phyloP scores from a whole-genome alignment of 2,888 invertebrate species.

The Tubiluchus corallicola region DNA sequence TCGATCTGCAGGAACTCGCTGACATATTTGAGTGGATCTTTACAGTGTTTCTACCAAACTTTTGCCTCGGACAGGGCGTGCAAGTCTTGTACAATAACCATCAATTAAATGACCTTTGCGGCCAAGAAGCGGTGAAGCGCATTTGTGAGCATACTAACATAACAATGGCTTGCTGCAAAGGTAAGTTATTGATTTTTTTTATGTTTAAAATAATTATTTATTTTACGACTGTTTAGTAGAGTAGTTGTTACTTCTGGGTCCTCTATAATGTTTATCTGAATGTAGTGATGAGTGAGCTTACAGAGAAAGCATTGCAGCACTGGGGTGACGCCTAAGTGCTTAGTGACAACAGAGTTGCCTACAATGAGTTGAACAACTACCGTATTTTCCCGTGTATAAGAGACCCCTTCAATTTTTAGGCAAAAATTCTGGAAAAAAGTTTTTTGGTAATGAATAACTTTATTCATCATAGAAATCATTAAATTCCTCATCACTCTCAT shows the following conservation, averaged over 20 bases:
- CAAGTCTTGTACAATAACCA: constrained; percentile 31
- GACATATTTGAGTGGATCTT: constrained; percentile 43
- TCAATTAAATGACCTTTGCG: constrained; percentile 26
- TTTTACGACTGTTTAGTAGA: neutral
- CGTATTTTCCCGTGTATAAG: no score
- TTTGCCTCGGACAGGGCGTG: constrained; percentile 36
- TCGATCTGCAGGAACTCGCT: constrained; percentile 40
- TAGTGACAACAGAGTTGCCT: no score
- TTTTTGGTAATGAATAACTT: no score
- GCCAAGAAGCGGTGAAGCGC: neutral
- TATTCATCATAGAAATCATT: no score
- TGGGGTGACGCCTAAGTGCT: no score
- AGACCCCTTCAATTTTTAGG: no score
- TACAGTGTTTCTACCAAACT: constrained; percentile 47
- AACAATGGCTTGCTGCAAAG: constrained; percentile 18
- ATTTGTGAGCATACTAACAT: constrained; percentile 6
- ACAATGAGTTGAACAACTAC: no score
- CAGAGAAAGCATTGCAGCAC: no score
- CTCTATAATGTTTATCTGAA: no score
- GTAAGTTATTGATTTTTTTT: constrained; percentile 14
- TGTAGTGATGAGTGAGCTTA: no score
- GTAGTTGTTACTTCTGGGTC: neutral
- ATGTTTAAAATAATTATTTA: constrained; percentile 4
- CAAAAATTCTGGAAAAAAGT: no score
- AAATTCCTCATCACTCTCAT: no score